These are phyloP conservation scores for Nemurella pictetii DNA, from an alignment of 2,888 invertebrate genomes.

Conservation along the genomic window DNA sequence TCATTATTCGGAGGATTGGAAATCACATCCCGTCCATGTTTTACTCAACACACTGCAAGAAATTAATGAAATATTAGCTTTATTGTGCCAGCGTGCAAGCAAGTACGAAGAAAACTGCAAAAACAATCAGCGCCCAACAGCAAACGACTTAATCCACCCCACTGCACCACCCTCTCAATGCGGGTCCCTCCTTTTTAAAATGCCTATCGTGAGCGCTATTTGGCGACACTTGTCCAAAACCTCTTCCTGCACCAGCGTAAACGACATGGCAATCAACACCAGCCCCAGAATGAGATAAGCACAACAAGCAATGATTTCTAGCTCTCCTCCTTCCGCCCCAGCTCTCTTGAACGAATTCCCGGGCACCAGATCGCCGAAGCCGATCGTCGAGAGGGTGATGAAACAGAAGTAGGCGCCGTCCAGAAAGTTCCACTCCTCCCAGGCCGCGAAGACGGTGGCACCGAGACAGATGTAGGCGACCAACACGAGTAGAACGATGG, in stretches of 20 bases:
- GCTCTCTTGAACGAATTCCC: conserved; percentile 51
- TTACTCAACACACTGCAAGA: too few species aligned
- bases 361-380: conserved; percentile 77
- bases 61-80: conserved; percentile 11
- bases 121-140: neutral
- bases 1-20: too few species aligned
- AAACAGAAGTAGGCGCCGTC: conserved; percentile 86
- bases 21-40: too few species aligned
- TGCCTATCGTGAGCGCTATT: conserved; percentile 61
- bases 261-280: conserved; percentile 81
- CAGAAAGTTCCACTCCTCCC: conserved; percentile 78
- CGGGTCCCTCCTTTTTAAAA: conserved; percentile 59
- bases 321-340: conserved; percentile 57
- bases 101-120: neutral
- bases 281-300: conserved; percentile 77
- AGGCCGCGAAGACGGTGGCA: conserved; percentile 75
- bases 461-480: conserved; percentile 75
- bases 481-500: conserved; percentile 67
- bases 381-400: conserved; percentile 80
- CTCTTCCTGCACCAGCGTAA: conserved; percentile 81
- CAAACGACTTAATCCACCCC: neutral
- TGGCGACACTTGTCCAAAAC: conserved; percentile 55
- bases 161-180: conserved; percentile 30
- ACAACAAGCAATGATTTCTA: conserved; percentile 79
- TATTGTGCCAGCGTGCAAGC: neutral